A percentile compares a stretch with the other conserved stretches of the same genome.
Conservation (phyloP, 1,140 invertebrate species). For the Cepaea nemoralis region DNA sequence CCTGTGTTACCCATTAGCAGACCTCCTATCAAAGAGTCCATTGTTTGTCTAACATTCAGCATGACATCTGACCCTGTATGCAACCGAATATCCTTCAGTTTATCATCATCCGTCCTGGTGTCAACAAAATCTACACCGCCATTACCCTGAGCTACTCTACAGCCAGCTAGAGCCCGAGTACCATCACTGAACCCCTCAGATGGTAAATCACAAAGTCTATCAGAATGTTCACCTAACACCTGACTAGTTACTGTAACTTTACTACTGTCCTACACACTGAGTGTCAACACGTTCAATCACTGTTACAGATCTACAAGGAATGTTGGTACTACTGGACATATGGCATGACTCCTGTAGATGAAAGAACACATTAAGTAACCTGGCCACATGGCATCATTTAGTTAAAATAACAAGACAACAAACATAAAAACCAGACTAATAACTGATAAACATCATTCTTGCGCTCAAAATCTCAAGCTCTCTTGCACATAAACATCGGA, state of each 20-base stretch:
- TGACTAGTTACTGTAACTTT: background rate
- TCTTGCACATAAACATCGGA: too few species aligned
- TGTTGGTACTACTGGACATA: background rate
- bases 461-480: too few species aligned
- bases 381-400: background rate
- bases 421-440: too few species aligned
- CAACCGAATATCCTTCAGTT: conserved; percentile 9
- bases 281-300: background rate
- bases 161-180: too few species aligned
- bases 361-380: background rate
- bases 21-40: too few species aligned
- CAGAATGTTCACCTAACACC: background rate
- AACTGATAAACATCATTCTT: too few species aligned
- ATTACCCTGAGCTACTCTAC: too few species aligned
- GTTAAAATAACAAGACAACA: background rate
- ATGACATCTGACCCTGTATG: background rate
- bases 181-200: too few species aligned
- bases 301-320: background rate
- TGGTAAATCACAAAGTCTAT: background rate
- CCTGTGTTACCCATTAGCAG: background rate
- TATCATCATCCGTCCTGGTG: conserved; percentile 24
- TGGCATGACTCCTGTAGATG: background rate
- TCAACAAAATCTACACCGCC: background rate
- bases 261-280: background rate
- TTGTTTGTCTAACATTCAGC: too few species aligned